Percentiles rank a stretch among this genome's conserved stretches.
These are phyloP conservation scores for Drosophila varians DNA, from an alignment of 1,140 invertebrate species.

Conservation along the genomic window DNA sequence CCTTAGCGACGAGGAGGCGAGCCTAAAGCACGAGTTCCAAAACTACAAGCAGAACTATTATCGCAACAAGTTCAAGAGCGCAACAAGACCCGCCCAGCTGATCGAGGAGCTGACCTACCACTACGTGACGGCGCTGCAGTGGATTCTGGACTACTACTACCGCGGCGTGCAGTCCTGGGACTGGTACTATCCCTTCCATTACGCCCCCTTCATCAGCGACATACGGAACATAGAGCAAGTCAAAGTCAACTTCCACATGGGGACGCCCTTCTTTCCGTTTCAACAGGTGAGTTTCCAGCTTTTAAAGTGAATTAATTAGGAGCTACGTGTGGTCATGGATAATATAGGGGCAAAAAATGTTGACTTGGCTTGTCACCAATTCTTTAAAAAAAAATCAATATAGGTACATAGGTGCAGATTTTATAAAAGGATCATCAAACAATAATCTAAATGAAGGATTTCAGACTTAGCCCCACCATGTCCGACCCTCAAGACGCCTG, in stretches of 20 bases:
- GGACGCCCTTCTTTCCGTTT: constrained; percentile 96
- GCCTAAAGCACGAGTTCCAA: constrained; percentile 88
- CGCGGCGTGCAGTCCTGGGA: constrained; percentile 98
- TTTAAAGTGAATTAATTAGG: too few relatives aligned
- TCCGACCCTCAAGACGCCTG: too few relatives aligned
- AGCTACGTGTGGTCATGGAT: too few relatives aligned
- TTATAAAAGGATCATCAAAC: too few relatives aligned
- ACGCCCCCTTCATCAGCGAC: constrained; percentile 98
- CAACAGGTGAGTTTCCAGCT: constrained; percentile 90
- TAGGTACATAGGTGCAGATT: too few relatives aligned
- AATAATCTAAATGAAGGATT: too few relatives aligned
- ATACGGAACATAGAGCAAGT: constrained; percentile 91
- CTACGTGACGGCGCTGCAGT: constrained; percentile 97
- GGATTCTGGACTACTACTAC: constrained; percentile 98
- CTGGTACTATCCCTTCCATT: constrained; percentile 99
- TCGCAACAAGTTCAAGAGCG: constrained; percentile 93
- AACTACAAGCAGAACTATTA: constrained; percentile 96
- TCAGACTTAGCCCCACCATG: too few relatives aligned
- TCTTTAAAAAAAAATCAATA: too few relatives aligned
- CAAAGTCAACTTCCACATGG: constrained; percentile 91
- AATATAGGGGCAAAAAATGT: too few relatives aligned
- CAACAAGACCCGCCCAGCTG: constrained; percentile 91
- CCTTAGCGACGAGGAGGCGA: constrained; percentile 83
- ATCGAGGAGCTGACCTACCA: constrained; percentile 86
- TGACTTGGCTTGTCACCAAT: too few relatives aligned